phyloP scores from a whole-genome alignment of 2,888 invertebrate species.

The Drosophila antonietae region DNA sequence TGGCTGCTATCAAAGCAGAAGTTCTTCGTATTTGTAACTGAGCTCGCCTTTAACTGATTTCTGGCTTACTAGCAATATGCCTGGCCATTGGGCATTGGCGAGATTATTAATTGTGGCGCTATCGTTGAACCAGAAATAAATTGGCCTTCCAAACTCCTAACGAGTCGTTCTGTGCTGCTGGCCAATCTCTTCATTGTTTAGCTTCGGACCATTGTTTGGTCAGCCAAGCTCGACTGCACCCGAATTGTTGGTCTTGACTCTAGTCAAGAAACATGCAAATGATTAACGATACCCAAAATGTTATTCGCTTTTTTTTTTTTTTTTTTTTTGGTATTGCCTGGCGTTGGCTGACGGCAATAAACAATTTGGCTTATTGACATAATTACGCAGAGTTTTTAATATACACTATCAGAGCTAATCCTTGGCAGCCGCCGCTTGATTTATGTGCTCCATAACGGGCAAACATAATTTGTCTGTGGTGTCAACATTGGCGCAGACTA shows the following conservation, averaged over 20 bases:
- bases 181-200: conserved; percentile 50
- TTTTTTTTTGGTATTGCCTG: not conserved
- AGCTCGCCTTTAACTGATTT: conserved; percentile 54
- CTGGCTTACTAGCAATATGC: conserved; percentile 40
- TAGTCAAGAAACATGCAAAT: conserved; percentile 53
- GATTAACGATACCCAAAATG: conserved; percentile 65
- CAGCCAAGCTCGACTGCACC: conserved; percentile 29
- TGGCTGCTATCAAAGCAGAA: conserved; percentile 57
- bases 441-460: conserved; percentile 60
- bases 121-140: conserved; percentile 52
- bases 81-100: not conserved
- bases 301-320: conserved; percentile 10
- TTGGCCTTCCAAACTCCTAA: conserved; percentile 45
- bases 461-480: conserved; percentile 60
- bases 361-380: conserved; percentile 75
- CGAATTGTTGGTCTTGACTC: conserved; percentile 20
- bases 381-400: conserved; percentile 59
- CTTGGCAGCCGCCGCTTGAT: conserved; percentile 50
- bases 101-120: conserved; percentile 60
- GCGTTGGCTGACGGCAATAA: conserved; percentile 38
- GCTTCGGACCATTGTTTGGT: conserved; percentile 32
- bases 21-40: conserved; percentile 65
- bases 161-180: conserved; percentile 18
- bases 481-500: conserved; percentile 59
- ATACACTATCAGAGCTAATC: conserved; percentile 51